phyloP scores from a whole-genome alignment of 2,797 vertebrate species.

The Pangasius mekongensis region DNA sequence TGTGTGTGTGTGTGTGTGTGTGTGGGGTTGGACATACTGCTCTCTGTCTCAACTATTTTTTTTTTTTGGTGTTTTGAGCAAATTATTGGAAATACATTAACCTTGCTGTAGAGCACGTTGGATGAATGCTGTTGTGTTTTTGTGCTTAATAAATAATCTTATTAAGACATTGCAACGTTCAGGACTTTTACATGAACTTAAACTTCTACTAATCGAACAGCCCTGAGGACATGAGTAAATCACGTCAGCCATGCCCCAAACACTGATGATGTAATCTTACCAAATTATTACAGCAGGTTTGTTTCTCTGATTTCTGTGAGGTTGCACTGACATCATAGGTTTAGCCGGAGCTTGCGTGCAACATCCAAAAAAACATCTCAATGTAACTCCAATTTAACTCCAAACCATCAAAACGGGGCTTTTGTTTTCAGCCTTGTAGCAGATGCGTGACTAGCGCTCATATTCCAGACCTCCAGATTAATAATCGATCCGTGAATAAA shows the following conservation, averaged over 20 bases:
- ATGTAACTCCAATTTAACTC: not conserved
- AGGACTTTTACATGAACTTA: not conserved
- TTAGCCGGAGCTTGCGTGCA: not conserved
- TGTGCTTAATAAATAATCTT: not conserved
- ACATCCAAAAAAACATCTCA: not conserved
- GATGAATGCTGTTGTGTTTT: not conserved
- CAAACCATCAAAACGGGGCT: not conserved
- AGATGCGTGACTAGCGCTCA: not conserved
- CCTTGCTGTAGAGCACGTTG: not conserved
- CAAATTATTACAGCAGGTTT: not conserved
- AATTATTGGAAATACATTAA: not conserved
- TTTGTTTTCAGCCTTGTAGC: not conserved
- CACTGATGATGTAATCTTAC: too few species aligned
- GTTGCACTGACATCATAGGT: not conserved
- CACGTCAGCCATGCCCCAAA: not conserved
- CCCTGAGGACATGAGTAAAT: not conserved
- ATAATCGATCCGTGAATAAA: conserved; percentile 18
- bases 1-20: not conserved
- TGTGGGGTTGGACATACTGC: not conserved
- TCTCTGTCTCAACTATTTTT: too few species aligned
- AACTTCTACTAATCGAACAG: not conserved
- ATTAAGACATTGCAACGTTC: not conserved
- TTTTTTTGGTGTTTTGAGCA: too few species aligned
- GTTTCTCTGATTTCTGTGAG: not conserved
- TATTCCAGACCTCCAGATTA: not conserved